These are phyloP conservation scores for Phortica variegata DNA, from an alignment of 1,140 invertebrate species.

Conservation along the genomic window DNA sequence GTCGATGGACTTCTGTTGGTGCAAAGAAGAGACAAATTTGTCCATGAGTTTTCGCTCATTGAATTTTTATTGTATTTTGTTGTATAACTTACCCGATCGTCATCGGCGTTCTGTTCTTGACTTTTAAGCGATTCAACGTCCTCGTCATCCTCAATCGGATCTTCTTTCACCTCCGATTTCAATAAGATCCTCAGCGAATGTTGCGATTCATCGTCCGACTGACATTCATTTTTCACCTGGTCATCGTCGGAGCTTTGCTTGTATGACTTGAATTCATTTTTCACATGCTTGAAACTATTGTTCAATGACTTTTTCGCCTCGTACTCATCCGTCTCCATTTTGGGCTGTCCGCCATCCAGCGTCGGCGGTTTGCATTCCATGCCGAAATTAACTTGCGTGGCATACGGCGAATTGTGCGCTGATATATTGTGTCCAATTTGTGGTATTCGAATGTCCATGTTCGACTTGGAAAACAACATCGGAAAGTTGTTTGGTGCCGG, in stretches of 20 bases:
- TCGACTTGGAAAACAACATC: conserved; percentile 61
- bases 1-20: conserved; percentile 44
- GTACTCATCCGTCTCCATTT: conserved; percentile 20
- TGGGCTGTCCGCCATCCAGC: conserved; percentile 23
- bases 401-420: conserved; percentile 1
- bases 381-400: conserved; percentile 19
- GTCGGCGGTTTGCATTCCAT: conserved; percentile 25
- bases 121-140: background rate
- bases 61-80: background rate
- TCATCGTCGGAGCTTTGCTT: conserved; percentile 28
- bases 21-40: background rate
- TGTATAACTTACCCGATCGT: conserved; percentile 30
- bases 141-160: background rate
- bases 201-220: too few species aligned
- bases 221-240: conserved; percentile 13
- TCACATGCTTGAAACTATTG: too few species aligned
- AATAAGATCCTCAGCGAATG: background rate
- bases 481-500: conserved; percentile 57
- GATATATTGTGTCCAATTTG: background rate
- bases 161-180: background rate
- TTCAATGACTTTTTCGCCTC: too few species aligned
- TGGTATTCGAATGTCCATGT: conserved; percentile 26
- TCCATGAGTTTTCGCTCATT: background rate
- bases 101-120: conserved; percentile 26
- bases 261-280: conserved; percentile 1